A percentile compares a stretch with the other conserved stretches of the same genome.
Conservation (phyloP, 2,888 invertebrate species). For the Galerucella nymphaeae region DNA sequence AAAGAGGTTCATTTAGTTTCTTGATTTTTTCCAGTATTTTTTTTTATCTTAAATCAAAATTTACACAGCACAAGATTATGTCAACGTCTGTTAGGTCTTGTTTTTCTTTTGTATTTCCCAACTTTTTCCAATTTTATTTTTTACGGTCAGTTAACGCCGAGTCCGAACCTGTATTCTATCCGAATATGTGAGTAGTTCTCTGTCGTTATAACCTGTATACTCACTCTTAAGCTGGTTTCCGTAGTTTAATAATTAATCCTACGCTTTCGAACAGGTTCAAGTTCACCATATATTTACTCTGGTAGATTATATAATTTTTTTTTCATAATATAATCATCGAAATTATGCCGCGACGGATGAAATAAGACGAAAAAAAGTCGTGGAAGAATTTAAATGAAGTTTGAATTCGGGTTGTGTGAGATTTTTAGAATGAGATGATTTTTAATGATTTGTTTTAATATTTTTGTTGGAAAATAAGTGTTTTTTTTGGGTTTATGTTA, state of each 20-base stretch:
- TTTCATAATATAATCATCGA: slow-evolving; percentile 33
- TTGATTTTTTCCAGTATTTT: too few relatives aligned
- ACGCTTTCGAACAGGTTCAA: slow-evolving; percentile 42
- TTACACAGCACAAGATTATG: too few relatives aligned
- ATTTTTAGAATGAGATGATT: neutral
- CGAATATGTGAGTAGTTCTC: slow-evolving; percentile 39
- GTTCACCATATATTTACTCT: slow-evolving; percentile 21
- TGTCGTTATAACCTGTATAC: slow-evolving; percentile 14
- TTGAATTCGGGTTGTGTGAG: neutral
- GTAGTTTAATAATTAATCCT: slow-evolving; percentile 31
- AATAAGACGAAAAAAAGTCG: neutral
- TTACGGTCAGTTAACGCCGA: neutral
- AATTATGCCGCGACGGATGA: slow-evolving; percentile 29
- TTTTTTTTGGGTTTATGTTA: too few relatives aligned
- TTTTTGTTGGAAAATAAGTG: too few relatives aligned
- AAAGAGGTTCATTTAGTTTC: too few relatives aligned
- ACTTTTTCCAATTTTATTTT: too few relatives aligned
- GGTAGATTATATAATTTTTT: slow-evolving; percentile 23
- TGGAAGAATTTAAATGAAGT: neutral
- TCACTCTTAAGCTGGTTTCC: slow-evolving; percentile 26
- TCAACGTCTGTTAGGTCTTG: too few relatives aligned
- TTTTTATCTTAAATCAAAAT: too few relatives aligned
- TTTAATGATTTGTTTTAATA: neutral
- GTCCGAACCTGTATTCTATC: slow-evolving; percentile 33
- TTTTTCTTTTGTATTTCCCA: too few relatives aligned